Evolutionary conservation across 2,888 invertebrate species (phyloP), one percentile per base, ranked within the genome.

Genomic region (Clistopyga incitator): DNA sequence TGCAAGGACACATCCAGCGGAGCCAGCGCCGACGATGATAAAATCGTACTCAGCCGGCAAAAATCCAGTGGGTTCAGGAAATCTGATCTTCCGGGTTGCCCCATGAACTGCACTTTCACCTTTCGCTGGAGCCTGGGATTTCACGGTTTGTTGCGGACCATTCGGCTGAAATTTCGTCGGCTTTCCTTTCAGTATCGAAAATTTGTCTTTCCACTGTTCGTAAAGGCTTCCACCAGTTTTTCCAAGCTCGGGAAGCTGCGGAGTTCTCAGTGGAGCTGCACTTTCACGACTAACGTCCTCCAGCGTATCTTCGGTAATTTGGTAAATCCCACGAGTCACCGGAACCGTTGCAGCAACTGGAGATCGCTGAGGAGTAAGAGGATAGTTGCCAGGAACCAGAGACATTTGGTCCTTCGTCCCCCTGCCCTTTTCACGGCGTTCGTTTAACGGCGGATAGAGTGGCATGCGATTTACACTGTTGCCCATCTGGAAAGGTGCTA

Each of bases 1-100:
- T 0, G 95, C 95, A 13, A 95, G 87, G 3, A 94, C 94, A 8
- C 95, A 94, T 4, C 95, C 95, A 0, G 95, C 95, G 0, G 95
- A 94, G 0, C 95, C 95, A 8, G 94, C 95, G 0, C 95, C 95
- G 4, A 95, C 94, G 85, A 94, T 87, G 76, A 94, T 91, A 83
- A 94, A 95, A 86, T 94, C 95, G 81, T 93, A 94, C 20, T 90
- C 87, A 4, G 81, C 71, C 10, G 72, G 42, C 23, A 59, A 59
- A n/a, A 76, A 82, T 23, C 72, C 82, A 6, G 67, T 29, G 6
- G 50, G 45, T 23, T 71, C 11, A 8, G 84, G 84, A 59, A 79
- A 84, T 15, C 50, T 64, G 18, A 78, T 56, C 6, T 52, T 68
- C 34, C 25, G 47, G 13, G 11, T 72, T 2, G 65, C n/a, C 34